Conservation (phyloP, 2,113 vertebrate species). For the Trinectes maculatus region DNA sequence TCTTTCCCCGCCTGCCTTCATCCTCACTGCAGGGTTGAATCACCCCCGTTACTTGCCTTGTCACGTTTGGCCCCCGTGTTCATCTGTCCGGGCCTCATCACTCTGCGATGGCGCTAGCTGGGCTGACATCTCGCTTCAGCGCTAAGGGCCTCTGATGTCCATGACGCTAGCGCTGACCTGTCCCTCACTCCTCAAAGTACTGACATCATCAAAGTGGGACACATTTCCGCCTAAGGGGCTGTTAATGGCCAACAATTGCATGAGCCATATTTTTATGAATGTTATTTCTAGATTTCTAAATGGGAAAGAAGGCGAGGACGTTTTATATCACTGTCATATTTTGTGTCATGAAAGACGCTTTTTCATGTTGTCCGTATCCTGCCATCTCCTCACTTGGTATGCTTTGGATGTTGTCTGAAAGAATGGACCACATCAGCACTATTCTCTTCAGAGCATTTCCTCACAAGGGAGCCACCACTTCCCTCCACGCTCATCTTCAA, state of each 20-base stretch:
- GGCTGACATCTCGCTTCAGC: constrained; percentile 63
- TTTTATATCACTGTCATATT: constrained; percentile 19
- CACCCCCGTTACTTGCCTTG: constrained; percentile 67
- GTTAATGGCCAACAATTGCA: constrained; percentile 30
- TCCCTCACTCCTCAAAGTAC: constrained; percentile 57
- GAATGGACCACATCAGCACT: constrained; percentile 64
- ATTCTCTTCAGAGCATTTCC: constrained; percentile 57
- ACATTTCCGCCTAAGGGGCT: constrained; percentile 33
- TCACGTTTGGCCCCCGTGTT: constrained; percentile 50
- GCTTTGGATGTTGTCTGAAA: constrained; percentile 50
- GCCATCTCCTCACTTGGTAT: constrained; percentile 40
- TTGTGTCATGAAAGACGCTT: constrained; percentile 37
- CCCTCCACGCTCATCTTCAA: constrained; percentile 44
- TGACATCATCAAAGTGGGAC: constrained; percentile 73
- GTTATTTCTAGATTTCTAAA: constrained; percentile 48
- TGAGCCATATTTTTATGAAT: constrained; percentile 24
- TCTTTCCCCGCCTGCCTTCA: constrained; percentile 47
- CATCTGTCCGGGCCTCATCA: constrained; percentile 66
- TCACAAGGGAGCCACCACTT: constrained; percentile 43
- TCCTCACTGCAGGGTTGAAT: constrained; percentile 64
- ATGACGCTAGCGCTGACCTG: constrained; percentile 56
- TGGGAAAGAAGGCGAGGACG: background rate
- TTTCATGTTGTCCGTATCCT: constrained; percentile 52
- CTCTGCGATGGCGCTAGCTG: constrained; percentile 37
- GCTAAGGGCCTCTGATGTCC: constrained; percentile 65